Percentiles rank a stretch among this genome's conserved stretches.
These are phyloP conservation scores for Eueremaeus valkanovi DNA, from an alignment of 2,888 invertebrate genomes.

Conservation along the genomic window DNA sequence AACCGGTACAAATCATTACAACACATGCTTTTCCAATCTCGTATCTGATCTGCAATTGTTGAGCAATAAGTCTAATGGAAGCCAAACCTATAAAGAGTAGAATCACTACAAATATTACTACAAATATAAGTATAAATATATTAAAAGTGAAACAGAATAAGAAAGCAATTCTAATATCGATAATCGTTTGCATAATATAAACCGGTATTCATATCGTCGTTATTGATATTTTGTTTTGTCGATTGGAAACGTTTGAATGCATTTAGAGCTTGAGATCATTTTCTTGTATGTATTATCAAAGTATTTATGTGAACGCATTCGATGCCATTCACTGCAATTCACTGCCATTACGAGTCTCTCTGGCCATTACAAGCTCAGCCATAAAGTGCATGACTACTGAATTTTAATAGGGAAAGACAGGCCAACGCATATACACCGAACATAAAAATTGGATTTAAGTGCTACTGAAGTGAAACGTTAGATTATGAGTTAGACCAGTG, in stretches of 20 bases:
- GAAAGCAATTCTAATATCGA: no score
- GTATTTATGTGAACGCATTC: no score
- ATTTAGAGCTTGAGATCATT: background rate
- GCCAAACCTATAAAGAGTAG: background rate
- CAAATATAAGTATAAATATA: background rate
- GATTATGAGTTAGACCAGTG: background rate
- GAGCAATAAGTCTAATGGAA: background rate
- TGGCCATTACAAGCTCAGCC: no score
- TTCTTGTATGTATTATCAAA: no score
- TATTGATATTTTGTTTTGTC: background rate
- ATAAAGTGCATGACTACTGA: no score
- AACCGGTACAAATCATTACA: constrained; percentile 47
- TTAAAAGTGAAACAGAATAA: no score
- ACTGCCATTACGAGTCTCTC: no score
- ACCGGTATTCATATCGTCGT: constrained; percentile 3
- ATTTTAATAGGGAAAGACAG: background rate
- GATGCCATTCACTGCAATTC: no score
- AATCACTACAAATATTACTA: background rate
- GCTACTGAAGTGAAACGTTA: constrained; percentile 1
- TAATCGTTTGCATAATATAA: background rate
- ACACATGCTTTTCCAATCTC: constrained; percentile 10
- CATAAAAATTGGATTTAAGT: no score
- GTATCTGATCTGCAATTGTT: background rate
- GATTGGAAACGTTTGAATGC: background rate
- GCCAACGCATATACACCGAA: background rate